Conservation (phyloP, 1,140 invertebrate species). For the Drosophila grimshawi region DNA sequence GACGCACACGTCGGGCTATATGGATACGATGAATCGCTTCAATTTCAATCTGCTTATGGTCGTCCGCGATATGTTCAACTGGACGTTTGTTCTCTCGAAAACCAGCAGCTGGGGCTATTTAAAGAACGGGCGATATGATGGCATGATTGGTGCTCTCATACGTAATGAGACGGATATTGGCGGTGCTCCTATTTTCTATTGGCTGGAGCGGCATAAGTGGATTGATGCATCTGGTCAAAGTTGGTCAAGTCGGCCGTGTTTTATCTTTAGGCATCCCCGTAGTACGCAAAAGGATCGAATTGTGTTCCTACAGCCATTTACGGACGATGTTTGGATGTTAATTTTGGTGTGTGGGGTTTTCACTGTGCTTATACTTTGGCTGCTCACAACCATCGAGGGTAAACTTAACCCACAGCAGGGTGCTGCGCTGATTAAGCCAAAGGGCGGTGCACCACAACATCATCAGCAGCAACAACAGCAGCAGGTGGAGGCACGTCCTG, state of each 20-base stretch:
- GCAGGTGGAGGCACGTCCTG: neutral
- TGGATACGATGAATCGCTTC: slow-evolving; percentile 88
- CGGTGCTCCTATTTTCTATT: slow-evolving; percentile 86
- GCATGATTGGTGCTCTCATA: slow-evolving; percentile 88
- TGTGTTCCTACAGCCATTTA: slow-evolving; percentile 87
- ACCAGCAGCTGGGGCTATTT: slow-evolving; percentile 88
- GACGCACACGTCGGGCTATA: slow-evolving; percentile 84
- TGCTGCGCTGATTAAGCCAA: slow-evolving; percentile 66
- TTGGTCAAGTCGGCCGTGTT: slow-evolving; percentile 85
- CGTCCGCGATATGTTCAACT: slow-evolving; percentile 87
- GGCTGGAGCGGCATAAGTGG: slow-evolving; percentile 86
- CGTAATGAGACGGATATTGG: slow-evolving; percentile 87
- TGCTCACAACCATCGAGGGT: slow-evolving; percentile 73
- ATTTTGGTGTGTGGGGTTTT: slow-evolving; percentile 77
- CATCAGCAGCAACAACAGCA: slow-evolving; percentile 29
- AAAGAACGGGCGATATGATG: slow-evolving; percentile 88
- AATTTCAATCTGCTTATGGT: slow-evolving; percentile 86
- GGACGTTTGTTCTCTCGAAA: slow-evolving; percentile 86
- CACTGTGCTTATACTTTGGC: slow-evolving; percentile 74
- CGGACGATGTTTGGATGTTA: slow-evolving; percentile 86
- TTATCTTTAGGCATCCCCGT: slow-evolving; percentile 89
- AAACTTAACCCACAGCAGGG: slow-evolving; percentile 67
- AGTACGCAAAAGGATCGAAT: slow-evolving; percentile 86
- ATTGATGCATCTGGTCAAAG: slow-evolving; percentile 87
- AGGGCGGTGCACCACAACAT: slow-evolving; percentile 54